Base-by-base conservation (phyloP, 1,140 invertebrate species). In the Pseudomyrmex gracilis region DNA sequence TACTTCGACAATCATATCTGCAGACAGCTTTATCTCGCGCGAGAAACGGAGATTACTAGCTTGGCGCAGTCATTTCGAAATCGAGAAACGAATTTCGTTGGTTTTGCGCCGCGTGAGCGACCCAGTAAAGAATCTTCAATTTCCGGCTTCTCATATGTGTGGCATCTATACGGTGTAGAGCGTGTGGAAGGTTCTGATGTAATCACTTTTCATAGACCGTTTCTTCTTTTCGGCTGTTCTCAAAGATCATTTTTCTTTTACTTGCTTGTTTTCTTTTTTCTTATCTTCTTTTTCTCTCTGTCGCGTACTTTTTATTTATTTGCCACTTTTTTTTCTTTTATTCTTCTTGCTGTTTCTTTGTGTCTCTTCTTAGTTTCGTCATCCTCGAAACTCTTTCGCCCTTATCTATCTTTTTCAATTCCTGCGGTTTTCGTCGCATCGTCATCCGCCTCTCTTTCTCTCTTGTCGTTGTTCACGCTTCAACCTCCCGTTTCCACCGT, bases 401-500 rank as follows among this genome's bases (percentile, higher is more conserved):
- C 77, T 77, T 74, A 24, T 80, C 76, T 57, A 22, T 67, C 51
- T 57, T 57, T 45, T 20, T 78, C 63, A 22, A 17, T 67, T 78
- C 34, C 51, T 67, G 34, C 5, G 34, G 34, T 68, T 15, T 78
- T 20, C 64, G 34, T 5, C 51, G 53, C 24, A 43, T 15, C 45
- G 47, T 7, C 55, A 51, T 0, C 67, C 53, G 13, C 53, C 67
- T 57, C 43, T 64, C 66, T n/a, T 13, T 9, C 58, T 34, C 5
- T 7, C 34, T 7, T 5, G 34, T 34, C 4, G 34, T 34, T 34
- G 34, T 34, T 5, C 34, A 43, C 47, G 51, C 43, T 83, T 84
- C 73, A 73, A 80, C 71, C 73, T 55, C 20, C 64, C 82, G 66
- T 53, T 80, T 70, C 34, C 45, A 53, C 22, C 63, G 43, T 70